Evolutionary conservation across 2,888 invertebrate species (phyloP).

Genomic region (Hyposoter didymator): DNA sequence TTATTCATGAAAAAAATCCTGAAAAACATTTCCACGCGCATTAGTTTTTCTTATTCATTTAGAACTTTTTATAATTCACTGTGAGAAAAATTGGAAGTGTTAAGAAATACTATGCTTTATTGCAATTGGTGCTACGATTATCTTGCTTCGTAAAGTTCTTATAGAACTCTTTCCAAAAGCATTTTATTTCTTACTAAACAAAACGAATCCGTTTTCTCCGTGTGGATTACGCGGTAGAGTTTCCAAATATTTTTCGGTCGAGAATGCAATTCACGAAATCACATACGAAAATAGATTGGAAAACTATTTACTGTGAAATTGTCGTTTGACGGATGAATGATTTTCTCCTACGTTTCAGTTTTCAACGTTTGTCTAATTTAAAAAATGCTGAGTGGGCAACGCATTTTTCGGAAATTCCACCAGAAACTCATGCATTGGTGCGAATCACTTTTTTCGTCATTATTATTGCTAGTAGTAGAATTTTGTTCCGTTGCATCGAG

Average conservation of each 20-base stretch:
- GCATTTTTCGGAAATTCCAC: not conserved
- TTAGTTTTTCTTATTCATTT: constrained; percentile 10
- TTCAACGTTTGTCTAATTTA: too few species aligned
- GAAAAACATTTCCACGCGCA: not conserved
- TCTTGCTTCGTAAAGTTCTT: not conserved
- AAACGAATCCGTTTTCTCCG: constrained; percentile 5
- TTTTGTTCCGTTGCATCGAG: not conserved
- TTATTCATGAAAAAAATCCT: not conserved
- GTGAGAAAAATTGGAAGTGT: constrained; percentile 7
- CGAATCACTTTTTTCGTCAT: not conserved
- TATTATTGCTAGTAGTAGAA: not conserved
- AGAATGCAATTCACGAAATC: not conserved
- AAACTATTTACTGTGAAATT: too few species aligned
- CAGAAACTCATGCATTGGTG: not conserved
- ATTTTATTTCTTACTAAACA: constrained; percentile 4
- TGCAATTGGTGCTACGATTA: constrained; percentile 3
- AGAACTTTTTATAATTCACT: not conserved
- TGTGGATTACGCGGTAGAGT: not conserved
- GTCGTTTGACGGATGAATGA: too few species aligned
- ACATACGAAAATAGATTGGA: too few species aligned
- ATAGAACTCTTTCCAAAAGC: not conserved
- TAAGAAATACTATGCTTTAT: constrained; percentile 7
- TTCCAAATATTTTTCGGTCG: constrained; percentile 23
- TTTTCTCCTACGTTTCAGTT: too few species aligned
- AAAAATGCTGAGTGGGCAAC: not conserved